Conservation (phyloP, 2,113 vertebrate genomes). For the Esox niger region DNA sequence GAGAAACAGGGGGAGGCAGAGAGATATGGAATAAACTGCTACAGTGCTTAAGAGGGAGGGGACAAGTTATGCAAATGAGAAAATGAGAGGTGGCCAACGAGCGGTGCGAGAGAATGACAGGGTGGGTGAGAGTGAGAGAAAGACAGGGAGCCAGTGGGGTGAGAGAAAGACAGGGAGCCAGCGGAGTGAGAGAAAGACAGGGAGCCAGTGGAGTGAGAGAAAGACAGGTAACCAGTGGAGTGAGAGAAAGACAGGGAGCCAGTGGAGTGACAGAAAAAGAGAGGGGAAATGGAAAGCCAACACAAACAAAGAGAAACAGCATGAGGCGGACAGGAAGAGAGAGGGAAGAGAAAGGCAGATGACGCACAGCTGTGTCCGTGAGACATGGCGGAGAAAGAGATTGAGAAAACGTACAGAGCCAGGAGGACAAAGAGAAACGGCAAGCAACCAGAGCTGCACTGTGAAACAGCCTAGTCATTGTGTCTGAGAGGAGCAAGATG, state of each 20-base stretch:
- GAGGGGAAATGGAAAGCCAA: slow-evolving; percentile 11
- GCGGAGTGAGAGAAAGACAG: background rate
- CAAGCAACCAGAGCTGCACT: background rate
- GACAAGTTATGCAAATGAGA: background rate
- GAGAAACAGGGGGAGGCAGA: background rate
- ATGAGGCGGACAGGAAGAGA: slow-evolving; percentile 54
- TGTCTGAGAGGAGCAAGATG: background rate
- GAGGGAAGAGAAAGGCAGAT: slow-evolving; percentile 43
- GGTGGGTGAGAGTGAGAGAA: background rate
- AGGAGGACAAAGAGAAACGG: background rate
- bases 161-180: background rate
- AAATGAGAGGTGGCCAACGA: background rate
- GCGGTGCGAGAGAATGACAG: background rate
- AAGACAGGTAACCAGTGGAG: background rate
- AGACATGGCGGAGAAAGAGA: background rate
- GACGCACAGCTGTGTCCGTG: background rate
- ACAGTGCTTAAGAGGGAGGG: background rate
- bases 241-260: slow-evolving; percentile 4
- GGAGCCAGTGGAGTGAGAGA: background rate
- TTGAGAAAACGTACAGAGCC: background rate
- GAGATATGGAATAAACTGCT: background rate
- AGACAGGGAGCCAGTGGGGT: background rate
- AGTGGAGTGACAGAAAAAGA: too few species aligned
- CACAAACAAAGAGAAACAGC: slow-evolving; percentile 41
- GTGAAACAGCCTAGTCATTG: background rate